Evolutionary conservation across 2,113 vertebrate species (phyloP).

Genomic region (Phrynocephalus versicolor): DNA sequence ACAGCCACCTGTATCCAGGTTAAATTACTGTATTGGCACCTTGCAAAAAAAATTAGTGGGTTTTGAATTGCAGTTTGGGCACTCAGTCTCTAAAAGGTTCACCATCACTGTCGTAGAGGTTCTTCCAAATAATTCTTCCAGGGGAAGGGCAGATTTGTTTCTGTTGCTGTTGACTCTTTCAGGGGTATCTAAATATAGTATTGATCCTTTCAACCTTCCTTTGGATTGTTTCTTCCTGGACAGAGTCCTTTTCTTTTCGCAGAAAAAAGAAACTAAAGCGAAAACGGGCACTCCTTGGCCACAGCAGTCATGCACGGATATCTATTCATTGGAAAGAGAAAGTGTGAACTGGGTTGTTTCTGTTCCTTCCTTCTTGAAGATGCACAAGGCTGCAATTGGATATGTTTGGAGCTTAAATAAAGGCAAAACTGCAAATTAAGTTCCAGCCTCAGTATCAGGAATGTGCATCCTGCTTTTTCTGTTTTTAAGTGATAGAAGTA

Average conservation of each 20-base stretch:
- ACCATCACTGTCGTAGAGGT: background rate
- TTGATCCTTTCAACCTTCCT: background rate
- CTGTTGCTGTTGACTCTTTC: background rate
- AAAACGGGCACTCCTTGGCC: background rate
- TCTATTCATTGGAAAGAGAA: no score
- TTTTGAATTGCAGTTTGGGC: no score
- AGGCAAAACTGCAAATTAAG: background rate
- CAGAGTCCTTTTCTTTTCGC: background rate
- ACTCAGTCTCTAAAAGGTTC: background rate
- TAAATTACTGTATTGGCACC: no score
- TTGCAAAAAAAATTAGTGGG: no score
- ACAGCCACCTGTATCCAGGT: no score
- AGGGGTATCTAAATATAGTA: background rate
- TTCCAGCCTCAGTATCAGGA: background rate
- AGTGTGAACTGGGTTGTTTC: no score
- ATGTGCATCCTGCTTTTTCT: no score
- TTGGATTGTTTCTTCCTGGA: background rate
- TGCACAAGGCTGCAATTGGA: background rate
- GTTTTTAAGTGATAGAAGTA: no score
- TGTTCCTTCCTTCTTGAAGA: background rate
- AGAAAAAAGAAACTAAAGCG: background rate
- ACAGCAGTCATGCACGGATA: fast-evolving
- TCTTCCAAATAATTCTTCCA: background rate
- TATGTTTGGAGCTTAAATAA: background rate
- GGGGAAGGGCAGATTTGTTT: background rate